phyloP scores from a whole-genome alignment of 1,140 invertebrate species.

The Brachionus rubens region DNA sequence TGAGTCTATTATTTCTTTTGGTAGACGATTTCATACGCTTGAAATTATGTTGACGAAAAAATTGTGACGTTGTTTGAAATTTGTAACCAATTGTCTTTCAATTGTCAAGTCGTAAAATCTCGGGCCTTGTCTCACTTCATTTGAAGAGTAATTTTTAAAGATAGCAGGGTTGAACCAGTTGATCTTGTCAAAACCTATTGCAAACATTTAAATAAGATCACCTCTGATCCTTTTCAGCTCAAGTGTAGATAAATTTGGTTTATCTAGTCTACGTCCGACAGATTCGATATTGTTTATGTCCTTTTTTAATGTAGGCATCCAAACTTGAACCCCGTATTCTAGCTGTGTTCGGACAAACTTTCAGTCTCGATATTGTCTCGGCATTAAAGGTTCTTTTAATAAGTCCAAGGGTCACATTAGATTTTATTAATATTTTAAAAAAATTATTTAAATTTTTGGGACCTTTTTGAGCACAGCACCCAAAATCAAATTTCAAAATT shows the following conservation, averaged over 20 bases:
- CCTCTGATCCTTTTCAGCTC: slow-evolving; percentile 31
- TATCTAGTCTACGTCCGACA: slow-evolving; percentile 45
- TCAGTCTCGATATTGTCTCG: slow-evolving; percentile 16
- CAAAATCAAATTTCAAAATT: too few species aligned
- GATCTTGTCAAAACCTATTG: neutral
- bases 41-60: slow-evolving; percentile 35
- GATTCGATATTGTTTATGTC: too few species aligned
- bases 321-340: slow-evolving; percentile 41
- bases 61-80: slow-evolving; percentile 17
- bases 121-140: neutral
- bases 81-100: slow-evolving; percentile 25
- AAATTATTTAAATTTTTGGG: too few species aligned
- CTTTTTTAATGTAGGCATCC: too few species aligned
- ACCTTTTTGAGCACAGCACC: too few species aligned
- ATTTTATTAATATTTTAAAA: too few species aligned
- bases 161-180: too few species aligned
- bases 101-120: neutral
- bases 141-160: neutral
- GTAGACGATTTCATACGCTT: slow-evolving; percentile 34
- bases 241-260: slow-evolving; percentile 37
- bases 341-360: slow-evolving; percentile 17
- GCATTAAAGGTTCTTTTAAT: slow-evolving; percentile 47
- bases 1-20: neutral
- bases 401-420: slow-evolving; percentile 46
- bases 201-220: slow-evolving; percentile 45